Conservation (phyloP, 2,797 vertebrate genomes). For the Channallabes apus region DNA sequence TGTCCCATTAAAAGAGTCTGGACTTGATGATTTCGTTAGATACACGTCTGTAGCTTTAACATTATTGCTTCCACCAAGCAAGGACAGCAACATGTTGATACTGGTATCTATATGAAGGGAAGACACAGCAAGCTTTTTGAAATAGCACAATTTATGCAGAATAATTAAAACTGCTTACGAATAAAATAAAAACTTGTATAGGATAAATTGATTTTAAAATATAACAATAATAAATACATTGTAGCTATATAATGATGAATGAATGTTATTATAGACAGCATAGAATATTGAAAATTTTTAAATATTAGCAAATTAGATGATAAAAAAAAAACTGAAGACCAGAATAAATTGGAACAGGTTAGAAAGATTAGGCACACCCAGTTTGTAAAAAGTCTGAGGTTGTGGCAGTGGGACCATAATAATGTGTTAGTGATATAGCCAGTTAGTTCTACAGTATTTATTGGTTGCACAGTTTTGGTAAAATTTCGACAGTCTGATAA, state of each 20-base stretch:
- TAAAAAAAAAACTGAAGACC: no score
- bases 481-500: no score
- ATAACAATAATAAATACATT: not conserved
- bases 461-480: not conserved
- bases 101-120: conserved; percentile 59
- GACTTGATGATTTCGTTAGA: conserved; percentile 60
- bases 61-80: conserved; percentile 60
- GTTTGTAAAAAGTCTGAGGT: not conserved
- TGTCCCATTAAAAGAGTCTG: conserved; percentile 58
- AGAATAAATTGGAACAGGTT: not conserved
- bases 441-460: no score
- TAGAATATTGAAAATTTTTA: no score
- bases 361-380: not conserved
- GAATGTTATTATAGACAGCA: no score
- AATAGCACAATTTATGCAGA: not conserved
- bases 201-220: not conserved
- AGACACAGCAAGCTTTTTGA: not conserved
- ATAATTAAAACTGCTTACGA: not conserved
- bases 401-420: not conserved
- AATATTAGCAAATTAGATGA: no score
- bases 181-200: not conserved
- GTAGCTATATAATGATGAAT: no score
- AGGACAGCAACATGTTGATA: conserved; percentile 61
- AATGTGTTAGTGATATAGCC: not conserved
- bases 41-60: conserved; percentile 59